These are phyloP conservation scores for Mus caroli DNA, from an alignment of 2,797 vertebrate species.

Conservation along the genomic window DNA sequence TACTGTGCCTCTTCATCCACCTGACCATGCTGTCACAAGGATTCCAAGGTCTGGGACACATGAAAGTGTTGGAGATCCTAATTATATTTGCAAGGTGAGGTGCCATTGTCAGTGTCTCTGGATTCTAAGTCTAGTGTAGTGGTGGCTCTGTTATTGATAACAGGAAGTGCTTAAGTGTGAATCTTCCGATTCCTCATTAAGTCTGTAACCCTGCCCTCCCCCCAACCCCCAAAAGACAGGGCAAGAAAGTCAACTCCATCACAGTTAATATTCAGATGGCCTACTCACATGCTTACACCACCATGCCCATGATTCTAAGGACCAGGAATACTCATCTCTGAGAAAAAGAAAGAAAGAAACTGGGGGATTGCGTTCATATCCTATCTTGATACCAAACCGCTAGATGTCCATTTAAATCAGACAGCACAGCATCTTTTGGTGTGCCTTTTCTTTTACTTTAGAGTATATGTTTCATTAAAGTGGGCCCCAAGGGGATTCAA, in stretches of 20 bases:
- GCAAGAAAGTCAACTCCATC: not conserved
- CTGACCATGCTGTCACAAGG: not conserved
- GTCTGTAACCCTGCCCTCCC: not conserved
- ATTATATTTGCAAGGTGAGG: constrained; percentile 37
- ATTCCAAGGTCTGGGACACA: not conserved
- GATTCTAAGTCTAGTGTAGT: not conserved
- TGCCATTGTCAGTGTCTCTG: not conserved
- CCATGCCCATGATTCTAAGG: not conserved
- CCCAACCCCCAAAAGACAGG: not conserved
- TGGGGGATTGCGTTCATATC: not conserved
- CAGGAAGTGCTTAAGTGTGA: not conserved
- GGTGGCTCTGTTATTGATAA: constrained; percentile 2
- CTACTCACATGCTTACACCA: not conserved
- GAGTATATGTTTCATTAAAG: constrained; percentile 25
- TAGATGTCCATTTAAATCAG: constrained; percentile 22
- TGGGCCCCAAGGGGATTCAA: not conserved
- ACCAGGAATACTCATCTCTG: not conserved
- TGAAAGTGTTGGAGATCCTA: not conserved
- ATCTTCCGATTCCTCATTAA: constrained; percentile 30
- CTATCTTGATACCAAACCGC: not conserved
- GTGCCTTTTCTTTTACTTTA: constrained; percentile 16
- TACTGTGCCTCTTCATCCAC: not conserved
- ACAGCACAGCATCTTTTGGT: not conserved
- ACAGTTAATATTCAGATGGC: constrained; percentile 25
- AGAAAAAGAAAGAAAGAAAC: not conserved